Base-by-base conservation (phyloP, 2,113 vertebrate genomes). In the Pangasianodon gigas region DNA sequence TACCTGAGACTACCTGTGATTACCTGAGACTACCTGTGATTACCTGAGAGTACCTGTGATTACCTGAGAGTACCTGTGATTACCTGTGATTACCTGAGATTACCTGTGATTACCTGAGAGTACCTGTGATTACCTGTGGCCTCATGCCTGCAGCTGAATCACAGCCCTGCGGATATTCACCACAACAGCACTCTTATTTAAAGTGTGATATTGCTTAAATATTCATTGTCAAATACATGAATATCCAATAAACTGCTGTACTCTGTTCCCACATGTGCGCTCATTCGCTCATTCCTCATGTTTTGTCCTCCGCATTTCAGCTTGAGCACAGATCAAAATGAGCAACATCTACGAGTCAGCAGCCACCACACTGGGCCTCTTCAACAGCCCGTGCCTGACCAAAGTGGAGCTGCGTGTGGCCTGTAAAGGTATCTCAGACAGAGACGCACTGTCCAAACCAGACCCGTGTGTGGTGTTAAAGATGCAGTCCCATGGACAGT, bases 391-490 rank as follows among this genome's bases (percentile, higher is more conserved):
- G 0, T 97, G 97, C 75, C 97, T 97, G 26, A 95, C 97, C 5
- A 96, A 97, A 92, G 97, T 97, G 88, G 97, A 98, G 95, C 95
- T 98, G 58, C 94, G 97, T 26, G 96, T 98, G 52, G 97, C 97
- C 91, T 97, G 96, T 91, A 95, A 96, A 46, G 96, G 96, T 82
- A 96, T 98, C 87, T 94, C 96, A 3, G 96, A 97, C 94, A 94
- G 96, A 7, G 97, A 97, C 51, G 96, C 96, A 0, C 96, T 97
- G 89, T 93, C 95, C 93, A 97, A 97, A 79, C 97, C 97, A 0
- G 96, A 98, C 91, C 97, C 97, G 16, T 97, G 97, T 1, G 96
- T 97, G 90, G 94, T 97, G 85, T 94, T 98, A 71, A 97, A 97
- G 93, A 95, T 97, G 95, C 96, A 96, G 94, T 97, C 96, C 0